These are phyloP conservation scores for Tethea ocularis DNA, from an alignment of 2,888 invertebrate genomes.

Conservation along the genomic window DNA sequence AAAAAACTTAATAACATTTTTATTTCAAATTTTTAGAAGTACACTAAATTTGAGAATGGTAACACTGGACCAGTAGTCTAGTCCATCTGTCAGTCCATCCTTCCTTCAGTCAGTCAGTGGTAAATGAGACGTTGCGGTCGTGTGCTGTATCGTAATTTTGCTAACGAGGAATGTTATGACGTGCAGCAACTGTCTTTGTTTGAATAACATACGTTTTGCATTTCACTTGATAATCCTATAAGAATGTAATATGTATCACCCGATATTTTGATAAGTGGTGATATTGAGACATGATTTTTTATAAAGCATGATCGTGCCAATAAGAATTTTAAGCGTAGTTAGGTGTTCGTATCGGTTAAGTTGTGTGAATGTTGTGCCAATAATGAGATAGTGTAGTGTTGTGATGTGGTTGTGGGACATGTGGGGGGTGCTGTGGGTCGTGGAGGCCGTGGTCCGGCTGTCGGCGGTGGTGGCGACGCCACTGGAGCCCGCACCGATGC, in stretches of 20 bases:
- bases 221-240: constrained; percentile 49
- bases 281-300: constrained; percentile 68
- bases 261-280: constrained; percentile 47
- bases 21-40: no score
- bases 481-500: constrained; percentile 69
- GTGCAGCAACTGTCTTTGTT: constrained; percentile 81
- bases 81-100: not conserved
- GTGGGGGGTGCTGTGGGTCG: constrained; percentile 78
- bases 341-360: constrained; percentile 79
- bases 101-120: constrained; percentile 39
- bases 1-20: no score
- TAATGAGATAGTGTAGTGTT: constrained; percentile 83
- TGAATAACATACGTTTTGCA: constrained; percentile 66
- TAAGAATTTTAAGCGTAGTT: constrained; percentile 78
- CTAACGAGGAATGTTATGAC: constrained; percentile 78
- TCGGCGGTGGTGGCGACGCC: constrained; percentile 68
- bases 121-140: constrained; percentile 50
- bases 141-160: constrained; percentile 55
- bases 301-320: constrained; percentile 82
- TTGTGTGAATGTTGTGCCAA: constrained; percentile 82
- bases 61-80: not conserved
- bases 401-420: constrained; percentile 83
- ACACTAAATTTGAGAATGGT: no score
- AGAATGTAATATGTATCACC: constrained; percentile 70
- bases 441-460: constrained; percentile 70